Base-by-base conservation (phyloP, 2,797 vertebrate species). In the Intellagama lesueurii region DNA sequence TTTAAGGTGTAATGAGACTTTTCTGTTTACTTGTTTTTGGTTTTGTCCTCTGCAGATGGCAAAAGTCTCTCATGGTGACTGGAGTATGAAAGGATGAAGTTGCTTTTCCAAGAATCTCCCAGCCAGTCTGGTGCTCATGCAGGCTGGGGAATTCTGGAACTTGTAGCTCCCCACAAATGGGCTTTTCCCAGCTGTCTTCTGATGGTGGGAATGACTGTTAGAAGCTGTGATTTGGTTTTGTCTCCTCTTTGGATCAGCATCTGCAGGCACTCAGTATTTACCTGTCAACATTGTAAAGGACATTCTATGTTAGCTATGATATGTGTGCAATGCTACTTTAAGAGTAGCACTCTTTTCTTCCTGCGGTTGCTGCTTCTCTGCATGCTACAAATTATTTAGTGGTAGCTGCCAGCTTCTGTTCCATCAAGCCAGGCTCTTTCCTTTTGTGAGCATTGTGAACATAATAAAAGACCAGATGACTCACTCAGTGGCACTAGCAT, bases 311-410 rank as follows among this genome's bases (percentile, higher is more conserved):
- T 30, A 47, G 40, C 11, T 28, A 52, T 47, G 66, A n/a, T 89
- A 26, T 85, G 28, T 79, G 32, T 79, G 32, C 52, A n/a, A 1
- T 64, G 35, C 77, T 19, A 0, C 68, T 78, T 40, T n/a, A 17
- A 32, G 7, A 30, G 64, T 19, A 78, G 16, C 52, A 28, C 30
- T 17, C n/a, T 49, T 5, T 16, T 66, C 47, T 80, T 16, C n/a
- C 32, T 72, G 26, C 24, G 28, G 16, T 69, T 9, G 5, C 64
- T 79, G 75, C 47, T 78, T 44, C 75, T 64, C 35, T 85, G 32
- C 44, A 32, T 70, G 68, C 32, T 70, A 79, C 32, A 85, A 44
- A 83, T 83, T 76, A 76, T 83, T 83, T 83, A 88, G 44, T 12
- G 24, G 81, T 22, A 83, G 64, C 82, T 85, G 66, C 83, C 66